Base-by-base conservation (phyloP, 2,888 invertebrate species). In the Pharmacophagus antenor region DNA sequence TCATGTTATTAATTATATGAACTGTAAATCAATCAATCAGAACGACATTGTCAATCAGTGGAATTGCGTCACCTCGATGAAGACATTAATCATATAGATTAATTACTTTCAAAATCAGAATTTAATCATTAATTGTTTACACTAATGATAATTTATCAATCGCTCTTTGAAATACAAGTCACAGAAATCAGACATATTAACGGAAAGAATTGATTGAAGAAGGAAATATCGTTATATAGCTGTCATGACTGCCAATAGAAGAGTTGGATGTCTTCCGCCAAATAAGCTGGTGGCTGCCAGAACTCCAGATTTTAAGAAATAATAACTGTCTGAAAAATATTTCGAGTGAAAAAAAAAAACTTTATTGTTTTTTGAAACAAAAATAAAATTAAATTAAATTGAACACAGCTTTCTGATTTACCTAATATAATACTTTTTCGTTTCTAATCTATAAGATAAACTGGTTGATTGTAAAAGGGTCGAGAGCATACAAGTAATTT, bases 21-120 rank as follows among this genome's bases (percentile, higher is more conserved):
- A 53, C 15, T 25, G 15, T 52, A 52, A 17, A 58, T 53, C 53
- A 54, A 58, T 58, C 58, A 54, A 20, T 54, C 18, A 49, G 42
- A 42, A 10, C 53, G 54, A n/a, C 48, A 42, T 49, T 58, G 58
- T 58, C 58, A 58, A 58, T 58, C 58, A 58, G 27, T 48, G 53
- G 48, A 54, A 54, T 54, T 49, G 49, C 58, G 46, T 25, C 27
- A 53, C 48, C 50, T 17, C 42, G 53, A 25, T 21, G 48, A n/a
- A 12, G 49, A 27, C 42, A 58, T 58, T 54, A 58, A 58, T 58
- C 53, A 58, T 42, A 17, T 15, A 49, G 53, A 58, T 54, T 54
- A 58, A 58, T 58, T 58, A 58, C 53, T 54, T 48, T 42, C 54
- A 42, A 42, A 44, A 42, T n/a, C 58, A 59, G 48, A 42, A 41